Evolutionary conservation across 2,888 invertebrate genomes (phyloP).

Genomic region (Yponomeuta sedellus): DNA sequence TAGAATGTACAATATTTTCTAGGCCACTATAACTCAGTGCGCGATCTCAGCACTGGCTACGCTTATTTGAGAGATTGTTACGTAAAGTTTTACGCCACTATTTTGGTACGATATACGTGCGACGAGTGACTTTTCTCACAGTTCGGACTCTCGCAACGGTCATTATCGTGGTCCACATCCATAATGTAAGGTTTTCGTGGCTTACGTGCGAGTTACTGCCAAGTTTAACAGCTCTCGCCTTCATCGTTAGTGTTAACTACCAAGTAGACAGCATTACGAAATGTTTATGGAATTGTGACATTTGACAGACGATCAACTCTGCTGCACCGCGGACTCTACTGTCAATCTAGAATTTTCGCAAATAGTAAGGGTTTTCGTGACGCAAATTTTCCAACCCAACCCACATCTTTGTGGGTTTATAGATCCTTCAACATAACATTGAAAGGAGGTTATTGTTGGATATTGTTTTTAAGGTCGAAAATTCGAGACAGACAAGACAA

Average conservation of each 20-base stretch:
- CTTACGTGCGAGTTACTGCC: background rate
- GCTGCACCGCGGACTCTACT: too few relatives aligned
- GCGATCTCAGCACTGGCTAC: background rate
- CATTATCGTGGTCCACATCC: background rate
- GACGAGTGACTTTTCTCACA: background rate
- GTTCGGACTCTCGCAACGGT: background rate
- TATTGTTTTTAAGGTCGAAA: background rate
- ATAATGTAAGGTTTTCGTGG: background rate
- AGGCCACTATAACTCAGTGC: background rate
- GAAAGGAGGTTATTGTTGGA: background rate
- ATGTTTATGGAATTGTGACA: too few relatives aligned
- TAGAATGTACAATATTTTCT: background rate
- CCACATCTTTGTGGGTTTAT: too few relatives aligned
- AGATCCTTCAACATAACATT: too few relatives aligned
- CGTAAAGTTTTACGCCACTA: background rate
- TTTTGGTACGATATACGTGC: background rate
- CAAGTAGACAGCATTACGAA: background rate
- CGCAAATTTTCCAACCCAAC: too few relatives aligned
- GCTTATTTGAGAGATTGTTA: background rate
- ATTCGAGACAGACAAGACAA: background rate
- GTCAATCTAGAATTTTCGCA: too few relatives aligned
- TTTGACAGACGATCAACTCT: too few relatives aligned
- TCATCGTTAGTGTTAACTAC: background rate
- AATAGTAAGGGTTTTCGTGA: too few relatives aligned
- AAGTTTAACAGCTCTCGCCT: background rate